Conservation (phyloP, 2,113 vertebrate genomes). For the Thryonomys swinderianus region DNA sequence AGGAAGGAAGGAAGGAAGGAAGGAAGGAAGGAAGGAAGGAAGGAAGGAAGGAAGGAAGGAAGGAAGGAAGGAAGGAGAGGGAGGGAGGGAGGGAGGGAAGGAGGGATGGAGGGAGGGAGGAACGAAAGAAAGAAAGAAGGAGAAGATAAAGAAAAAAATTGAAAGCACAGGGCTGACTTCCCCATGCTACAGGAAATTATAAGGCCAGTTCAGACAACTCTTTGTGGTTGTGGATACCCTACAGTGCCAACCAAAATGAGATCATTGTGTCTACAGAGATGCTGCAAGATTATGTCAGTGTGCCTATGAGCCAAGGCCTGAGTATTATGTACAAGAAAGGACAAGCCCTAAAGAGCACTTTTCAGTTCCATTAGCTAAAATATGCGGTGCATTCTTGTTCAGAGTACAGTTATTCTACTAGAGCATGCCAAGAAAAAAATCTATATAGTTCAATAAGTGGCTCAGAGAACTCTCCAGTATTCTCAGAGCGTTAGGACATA, state of each 20-base stretch:
- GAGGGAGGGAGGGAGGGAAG: too few species aligned
- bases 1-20: too few species aligned
- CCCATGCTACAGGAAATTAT: background rate
- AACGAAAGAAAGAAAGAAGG: too few species aligned
- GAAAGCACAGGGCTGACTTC: background rate
- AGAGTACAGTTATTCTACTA: background rate
- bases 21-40: too few species aligned
- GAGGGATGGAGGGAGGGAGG: too few species aligned
- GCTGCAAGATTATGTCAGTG: background rate
- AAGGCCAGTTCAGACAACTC: background rate
- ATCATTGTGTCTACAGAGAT: background rate
- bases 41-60: too few species aligned
- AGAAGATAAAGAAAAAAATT: too few species aligned
- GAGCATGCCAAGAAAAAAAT: conserved; percentile 32
- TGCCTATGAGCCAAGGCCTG: background rate
- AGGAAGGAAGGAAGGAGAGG: too few species aligned
- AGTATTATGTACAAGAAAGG: conserved; percentile 13
- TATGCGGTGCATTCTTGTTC: background rate
- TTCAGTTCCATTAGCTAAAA: conserved; percentile 58
- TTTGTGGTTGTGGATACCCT: background rate
- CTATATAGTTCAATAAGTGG: conserved; percentile 40
- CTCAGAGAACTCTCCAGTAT: background rate
- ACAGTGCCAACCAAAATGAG: background rate
- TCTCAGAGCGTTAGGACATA: background rate
- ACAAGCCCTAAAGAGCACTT: conserved; percentile 34